A percentile compares a stretch with the other conserved stretches of the same genome.
Conservation (phyloP, 2,113 vertebrate genomes). For the Gulo gulo region DNA sequence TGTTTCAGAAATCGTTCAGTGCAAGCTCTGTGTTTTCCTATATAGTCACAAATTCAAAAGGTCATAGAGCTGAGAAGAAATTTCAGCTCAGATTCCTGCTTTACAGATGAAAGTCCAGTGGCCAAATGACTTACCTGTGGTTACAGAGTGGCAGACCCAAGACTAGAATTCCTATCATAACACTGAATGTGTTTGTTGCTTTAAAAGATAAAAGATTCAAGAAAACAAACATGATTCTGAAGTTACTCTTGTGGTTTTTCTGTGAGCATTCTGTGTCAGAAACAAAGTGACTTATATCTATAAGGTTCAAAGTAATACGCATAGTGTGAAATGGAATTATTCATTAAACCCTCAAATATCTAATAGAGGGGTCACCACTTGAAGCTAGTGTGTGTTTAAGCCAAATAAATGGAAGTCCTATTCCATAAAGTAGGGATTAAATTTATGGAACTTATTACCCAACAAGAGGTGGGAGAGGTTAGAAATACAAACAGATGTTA, state of each 20-base stretch:
- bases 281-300: not conserved
- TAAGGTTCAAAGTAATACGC: not conserved
- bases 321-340: not conserved
- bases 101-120: not conserved
- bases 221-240: not conserved
- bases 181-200: not conserved
- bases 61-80: not conserved
- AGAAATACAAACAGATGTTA: conserved; percentile 51
- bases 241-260: not conserved
- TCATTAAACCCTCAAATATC: not conserved
- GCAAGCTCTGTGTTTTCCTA: not conserved
- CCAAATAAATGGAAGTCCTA: not conserved
- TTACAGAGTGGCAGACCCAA: not conserved
- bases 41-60: not conserved
- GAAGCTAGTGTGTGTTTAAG: not conserved
- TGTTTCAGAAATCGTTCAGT: not conserved
- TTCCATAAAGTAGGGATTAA: not conserved
- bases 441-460: conserved; percentile 27
- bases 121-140: not conserved
- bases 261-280: not conserved
- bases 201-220: not conserved
- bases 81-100: not conserved
- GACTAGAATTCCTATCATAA: not conserved
- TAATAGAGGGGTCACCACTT: not conserved
- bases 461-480: conserved; percentile 33